Base-by-base conservation (phyloP, 2,113 vertebrate genomes). In the Pelobates fuscus region DNA sequence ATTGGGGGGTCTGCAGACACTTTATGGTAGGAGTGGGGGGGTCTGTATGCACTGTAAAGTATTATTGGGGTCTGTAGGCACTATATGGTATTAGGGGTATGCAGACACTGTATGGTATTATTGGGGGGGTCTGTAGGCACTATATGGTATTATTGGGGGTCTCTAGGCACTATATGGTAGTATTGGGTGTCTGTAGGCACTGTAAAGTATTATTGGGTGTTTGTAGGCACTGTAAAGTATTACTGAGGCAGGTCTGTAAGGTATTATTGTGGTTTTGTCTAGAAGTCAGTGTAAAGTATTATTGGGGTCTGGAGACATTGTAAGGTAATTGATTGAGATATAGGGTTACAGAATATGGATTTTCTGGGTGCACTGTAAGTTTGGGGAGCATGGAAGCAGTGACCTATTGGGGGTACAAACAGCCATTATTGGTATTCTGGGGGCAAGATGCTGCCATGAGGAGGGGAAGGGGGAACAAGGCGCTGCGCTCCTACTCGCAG, bases 401-500 rank as follows among this genome's bases (percentile, higher is more conserved):
- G 32, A 10, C 32, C 10, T 5, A 37, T 10, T 37, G 32, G 32
- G 32, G 10, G 32, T 37, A 10, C 32, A 1, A 10, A 6, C 5
- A 37, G 10, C 5, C 32, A 5, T 37, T 5, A 6, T 10, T 37
- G 32, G 32, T 10, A 37, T 37, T 37, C 32, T 5, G 5, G 32
- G 32, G 5, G 32, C 32, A 37, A 37, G 5, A 10, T 5, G 5
- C 32, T 37, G 32, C 32, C 32, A 37, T 37, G 32, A 37, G 32
- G 32, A 37, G 5, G 32, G n/a, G n/a, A n/a, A n/a, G n/a, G n/a
- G n/a, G n/a, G n/a, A n/a, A n/a, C n/a, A n/a, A n/a, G n/a, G n/a
- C n/a, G n/a, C 8, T 43, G 72, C 77, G 32, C 77, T 1, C 44
- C 80, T 84, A 79, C 70, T 84, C 71, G 23, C 8, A 55, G n/a